Evolutionary conservation across 2,797 vertebrate species (phyloP).

Genomic region (Enteromius paludinosus): DNA sequence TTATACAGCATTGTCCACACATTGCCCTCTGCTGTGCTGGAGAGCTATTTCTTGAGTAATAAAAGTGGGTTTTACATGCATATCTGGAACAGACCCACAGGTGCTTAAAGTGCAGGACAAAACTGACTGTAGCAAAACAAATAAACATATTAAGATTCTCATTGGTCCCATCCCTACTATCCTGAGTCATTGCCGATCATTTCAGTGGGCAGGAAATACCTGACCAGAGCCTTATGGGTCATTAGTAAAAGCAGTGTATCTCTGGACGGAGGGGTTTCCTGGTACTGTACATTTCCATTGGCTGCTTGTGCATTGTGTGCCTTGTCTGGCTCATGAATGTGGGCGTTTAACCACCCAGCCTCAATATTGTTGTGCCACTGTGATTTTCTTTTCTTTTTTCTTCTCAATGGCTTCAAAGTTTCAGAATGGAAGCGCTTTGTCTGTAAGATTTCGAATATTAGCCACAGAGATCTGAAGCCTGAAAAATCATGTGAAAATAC

Average conservation of each 20-base stretch:
- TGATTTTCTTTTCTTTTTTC: constrained; percentile 46
- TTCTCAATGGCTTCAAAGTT: constrained; percentile 25
- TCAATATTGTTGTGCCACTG: constrained; percentile 61
- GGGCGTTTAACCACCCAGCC: constrained; percentile 47
- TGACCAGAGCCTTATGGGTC: constrained; percentile 38
- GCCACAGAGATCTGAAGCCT: constrained; percentile 23
- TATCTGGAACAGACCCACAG: constrained; percentile 54
- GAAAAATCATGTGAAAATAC: constrained; percentile 33
- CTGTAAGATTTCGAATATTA: constrained; percentile 25
- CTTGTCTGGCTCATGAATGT: constrained; percentile 54
- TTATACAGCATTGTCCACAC: constrained; percentile 34
- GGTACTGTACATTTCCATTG: constrained; percentile 46
- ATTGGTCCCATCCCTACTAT: constrained; percentile 33
- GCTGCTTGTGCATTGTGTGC: constrained; percentile 54
- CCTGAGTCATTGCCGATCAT: constrained; percentile 24
- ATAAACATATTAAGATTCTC: constrained; percentile 47
- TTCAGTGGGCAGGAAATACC: constrained; percentile 34
- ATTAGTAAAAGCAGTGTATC: constrained; percentile 46
- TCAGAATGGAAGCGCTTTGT: constrained; percentile 46
- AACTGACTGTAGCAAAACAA: constrained; percentile 58
- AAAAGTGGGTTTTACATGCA: constrained; percentile 57
- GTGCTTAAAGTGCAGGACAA: constrained; percentile 61
- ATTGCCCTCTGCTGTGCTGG: constrained; percentile 50
- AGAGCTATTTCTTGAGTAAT: constrained; percentile 53
- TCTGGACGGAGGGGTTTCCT: background rate